Percentiles rank a stretch among this genome's conserved stretches.
phyloP scores from a whole-genome alignment of 2,113 vertebrate species.

The Columba janthina region DNA sequence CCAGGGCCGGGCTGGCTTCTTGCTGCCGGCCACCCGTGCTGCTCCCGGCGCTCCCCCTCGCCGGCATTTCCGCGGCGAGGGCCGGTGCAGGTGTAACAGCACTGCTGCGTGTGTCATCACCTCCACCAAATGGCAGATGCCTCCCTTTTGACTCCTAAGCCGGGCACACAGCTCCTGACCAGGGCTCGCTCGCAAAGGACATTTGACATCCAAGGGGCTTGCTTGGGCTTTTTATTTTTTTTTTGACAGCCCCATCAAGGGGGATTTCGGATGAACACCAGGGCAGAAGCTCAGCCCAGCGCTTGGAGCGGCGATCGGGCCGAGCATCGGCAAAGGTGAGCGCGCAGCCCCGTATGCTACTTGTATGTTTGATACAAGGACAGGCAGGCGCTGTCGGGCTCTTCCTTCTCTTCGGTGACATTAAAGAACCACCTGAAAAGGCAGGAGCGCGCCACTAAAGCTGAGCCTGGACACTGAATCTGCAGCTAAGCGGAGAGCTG shows the following conservation, averaged over 20 bases:
- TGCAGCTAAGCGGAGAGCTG: not conserved
- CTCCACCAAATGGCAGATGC: slow-evolving; percentile 68
- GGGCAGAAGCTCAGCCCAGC: not conserved
- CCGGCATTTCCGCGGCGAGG: slow-evolving; percentile 77
- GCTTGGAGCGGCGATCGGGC: not conserved
- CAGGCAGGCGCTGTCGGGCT: not conserved
- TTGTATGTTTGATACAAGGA: not conserved
- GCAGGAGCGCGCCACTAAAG: not conserved
- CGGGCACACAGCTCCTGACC: not conserved
- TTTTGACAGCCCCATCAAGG: not conserved
- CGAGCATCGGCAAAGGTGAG: slow-evolving; percentile 23
- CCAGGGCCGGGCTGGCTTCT: not conserved
- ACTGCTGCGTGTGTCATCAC: slow-evolving; percentile 86
- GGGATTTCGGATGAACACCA: not conserved
- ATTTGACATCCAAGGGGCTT: not conserved
- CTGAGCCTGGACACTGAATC: not conserved
- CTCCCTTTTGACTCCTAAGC: slow-evolving; percentile 31
- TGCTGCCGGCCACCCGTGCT: slow-evolving; percentile 81
- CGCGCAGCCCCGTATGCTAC: not conserved
- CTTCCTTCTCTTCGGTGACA: not conserved
- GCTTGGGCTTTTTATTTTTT: not conserved
- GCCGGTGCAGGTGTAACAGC: slow-evolving; percentile 85
- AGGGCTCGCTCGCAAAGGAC: not conserved
- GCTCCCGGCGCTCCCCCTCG: slow-evolving; percentile 23
- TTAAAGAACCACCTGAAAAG: not conserved